A percentile compares a stretch with the other conserved stretches of the same genome.
Evolutionary conservation across 2,113 vertebrate genomes (phyloP).

Genomic region (Antennarius striatus): DNA sequence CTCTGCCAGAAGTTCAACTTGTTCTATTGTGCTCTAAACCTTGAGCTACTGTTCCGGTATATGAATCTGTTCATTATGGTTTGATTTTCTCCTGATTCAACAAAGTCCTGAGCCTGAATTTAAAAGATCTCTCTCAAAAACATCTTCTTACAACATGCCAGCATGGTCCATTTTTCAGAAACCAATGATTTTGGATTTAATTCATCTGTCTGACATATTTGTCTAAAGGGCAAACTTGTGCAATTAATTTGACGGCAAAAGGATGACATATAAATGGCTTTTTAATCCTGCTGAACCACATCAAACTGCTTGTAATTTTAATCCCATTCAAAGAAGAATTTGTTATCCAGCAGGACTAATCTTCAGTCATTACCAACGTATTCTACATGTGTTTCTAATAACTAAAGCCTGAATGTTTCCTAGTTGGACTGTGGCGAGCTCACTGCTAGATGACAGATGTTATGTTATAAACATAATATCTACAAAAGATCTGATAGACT

Average conservation of each 20-base stretch:
- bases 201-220: slow-evolving; percentile 30
- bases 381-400: slow-evolving; percentile 16
- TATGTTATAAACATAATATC: neutral
- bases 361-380: slow-evolving; percentile 41
- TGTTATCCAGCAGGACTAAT: slow-evolving; percentile 46
- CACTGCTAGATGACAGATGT: slow-evolving; percentile 33
- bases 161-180: slow-evolving; percentile 23
- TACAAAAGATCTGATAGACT: slow-evolving; percentile 9
- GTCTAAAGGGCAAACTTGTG: slow-evolving; percentile 51
- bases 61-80: slow-evolving; percentile 11
- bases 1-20: too few relatives aligned
- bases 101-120: neutral
- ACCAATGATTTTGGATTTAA: slow-evolving; percentile 32
- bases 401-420: slow-evolving; percentile 32
- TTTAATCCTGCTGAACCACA: slow-evolving; percentile 62
- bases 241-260: slow-evolving; percentile 61
- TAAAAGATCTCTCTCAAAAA: slow-evolving; percentile 3
- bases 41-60: neutral
- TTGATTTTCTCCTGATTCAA: slow-evolving; percentile 1
- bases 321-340: slow-evolving; percentile 63
- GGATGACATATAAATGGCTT: slow-evolving; percentile 47
- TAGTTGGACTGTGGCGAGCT: slow-evolving; percentile 22
- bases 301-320: slow-evolving; percentile 46
- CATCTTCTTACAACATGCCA: slow-evolving; percentile 14
- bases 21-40: neutral